Percentiles rank a stretch among this genome's conserved stretches.
Evolutionary conservation across 1,140 invertebrate genomes (phyloP).

Genomic region (Metaphire vulgaris): DNA sequence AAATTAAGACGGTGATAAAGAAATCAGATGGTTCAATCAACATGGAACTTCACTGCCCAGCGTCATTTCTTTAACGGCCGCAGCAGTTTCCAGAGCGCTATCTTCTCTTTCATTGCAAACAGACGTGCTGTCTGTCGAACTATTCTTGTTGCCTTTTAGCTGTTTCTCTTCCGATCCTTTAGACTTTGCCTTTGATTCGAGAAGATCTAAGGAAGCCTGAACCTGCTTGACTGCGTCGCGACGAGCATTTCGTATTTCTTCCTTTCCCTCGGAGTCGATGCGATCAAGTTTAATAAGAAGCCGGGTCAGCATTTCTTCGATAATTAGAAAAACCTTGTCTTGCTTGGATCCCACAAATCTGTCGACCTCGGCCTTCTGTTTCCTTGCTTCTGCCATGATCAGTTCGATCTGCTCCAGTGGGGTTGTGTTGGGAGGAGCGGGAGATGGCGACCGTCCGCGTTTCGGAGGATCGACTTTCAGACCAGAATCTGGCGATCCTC

Average conservation of each 20-base stretch:
- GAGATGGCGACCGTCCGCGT: constrained; percentile 30
- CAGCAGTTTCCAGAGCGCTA: background rate
- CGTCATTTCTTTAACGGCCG: background rate
- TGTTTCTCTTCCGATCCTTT: background rate
- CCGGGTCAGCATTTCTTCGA: constrained; percentile 91
- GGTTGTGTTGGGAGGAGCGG: constrained; percentile 58
- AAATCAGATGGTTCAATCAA: too few species aligned
- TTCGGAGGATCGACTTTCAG: constrained; percentile 28
- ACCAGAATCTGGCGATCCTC: background rate
- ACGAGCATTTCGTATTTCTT: constrained; percentile 74
- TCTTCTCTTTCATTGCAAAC: background rate
- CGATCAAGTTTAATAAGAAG: constrained; percentile 83
- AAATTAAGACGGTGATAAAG: background rate
- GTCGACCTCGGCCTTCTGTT: constrained; percentile 69
- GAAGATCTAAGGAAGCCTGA: constrained; percentile 70
- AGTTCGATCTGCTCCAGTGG: constrained; percentile 66
- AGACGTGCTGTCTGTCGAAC: too few species aligned
- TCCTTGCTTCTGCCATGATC: constrained; percentile 72
- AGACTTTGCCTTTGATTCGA: constrained; percentile 62
- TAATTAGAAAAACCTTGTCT: constrained; percentile 77
- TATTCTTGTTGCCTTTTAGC: background rate
- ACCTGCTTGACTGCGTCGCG: constrained; percentile 82
- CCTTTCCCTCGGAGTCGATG: constrained; percentile 82
- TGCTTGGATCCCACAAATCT: constrained; percentile 65
- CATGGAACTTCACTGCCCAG: background rate